These are phyloP conservation scores for Catharus bicknelli DNA, from an alignment of 2,113 vertebrate species.

Conservation along the genomic window DNA sequence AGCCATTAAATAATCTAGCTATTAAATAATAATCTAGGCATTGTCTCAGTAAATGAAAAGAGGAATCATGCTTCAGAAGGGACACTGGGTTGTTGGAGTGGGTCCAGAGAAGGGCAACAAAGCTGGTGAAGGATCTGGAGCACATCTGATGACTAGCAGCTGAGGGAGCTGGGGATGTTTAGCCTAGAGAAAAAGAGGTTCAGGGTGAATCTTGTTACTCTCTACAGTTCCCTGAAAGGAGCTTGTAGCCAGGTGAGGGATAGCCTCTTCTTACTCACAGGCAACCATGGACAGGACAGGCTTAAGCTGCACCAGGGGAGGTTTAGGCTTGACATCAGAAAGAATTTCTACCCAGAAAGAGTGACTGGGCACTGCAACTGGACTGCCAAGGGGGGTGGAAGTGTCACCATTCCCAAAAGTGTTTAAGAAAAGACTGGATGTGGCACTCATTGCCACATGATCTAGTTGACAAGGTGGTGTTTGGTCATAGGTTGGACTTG, in stretches of 20 bases:
- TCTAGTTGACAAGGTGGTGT: not conserved
- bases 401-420: not conserved
- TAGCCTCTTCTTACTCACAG: rapidly evolving
- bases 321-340: not conserved
- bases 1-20: too few species aligned
- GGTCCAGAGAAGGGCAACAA: rapidly evolving
- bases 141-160: not conserved
- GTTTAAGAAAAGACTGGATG: not conserved
- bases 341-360: not conserved
- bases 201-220: too few species aligned
- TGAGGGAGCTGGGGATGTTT: rapidly evolving
- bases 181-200: not conserved
- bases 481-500: not conserved
- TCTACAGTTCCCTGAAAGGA: rapidly evolving
- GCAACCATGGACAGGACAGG: not conserved
- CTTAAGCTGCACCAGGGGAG: not conserved
- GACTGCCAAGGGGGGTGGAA: not conserved
- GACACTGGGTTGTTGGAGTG: not conserved
- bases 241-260: rapidly evolving
- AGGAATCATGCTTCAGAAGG: not conserved
- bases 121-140: not conserved
- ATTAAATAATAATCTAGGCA: too few species aligned
- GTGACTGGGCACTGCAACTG: not conserved
- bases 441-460: not conserved
- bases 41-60: not conserved